Evolutionary conservation across 1,140 invertebrate species (phyloP), one percentile per base, ranked within the genome.

Genomic region (Zaprionus nigranus): DNA sequence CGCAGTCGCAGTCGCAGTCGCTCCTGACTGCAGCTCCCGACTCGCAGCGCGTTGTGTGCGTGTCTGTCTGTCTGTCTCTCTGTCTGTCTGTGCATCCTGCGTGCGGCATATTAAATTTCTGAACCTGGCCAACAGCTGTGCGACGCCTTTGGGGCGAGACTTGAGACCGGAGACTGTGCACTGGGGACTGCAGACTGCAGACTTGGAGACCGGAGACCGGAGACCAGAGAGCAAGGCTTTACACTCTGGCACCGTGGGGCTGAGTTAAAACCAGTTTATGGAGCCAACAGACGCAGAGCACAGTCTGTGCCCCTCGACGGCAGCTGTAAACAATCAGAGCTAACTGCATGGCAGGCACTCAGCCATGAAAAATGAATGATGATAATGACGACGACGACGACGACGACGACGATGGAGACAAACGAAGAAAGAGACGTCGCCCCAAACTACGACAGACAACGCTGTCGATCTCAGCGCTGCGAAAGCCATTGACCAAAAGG

Each of bases 301-400:
- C 5, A 26, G 20, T 46, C 38, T 66, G 38, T 70, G 53, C 63
- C 75, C 74, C 72, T 69, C 34, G 85, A 86, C 83, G 84, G 84
- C 84, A 88, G 85, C 85, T 90, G 85, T 88, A 88, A 88, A 90
- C 85, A 88, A 88, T 90, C 85, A 85, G 75, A 88, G 85, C 82
- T 79, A 90, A 88, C 85, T 85, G 85, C 85, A 87, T 84, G 85
- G 81, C 81, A 88, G 85, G 85, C 85, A 88, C 85, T 88, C 81
- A 88, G 75, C 85, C 85, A 88, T 88, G 85, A 90, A 88, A 88
- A 88, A 88, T 88, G 85, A 88, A 88, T 88, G 81, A 88, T 88
- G 85, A 88, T 88, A 79, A 88, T 90, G 85, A 88, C 78, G 85
- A 76, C 51, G 69, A 62, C 49, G 73, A 46, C 53, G 67, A 69